These are phyloP conservation scores for Spinus olivaceus DNA, from an alignment of 2,797 vertebrate genomes.

Conservation along the genomic window DNA sequence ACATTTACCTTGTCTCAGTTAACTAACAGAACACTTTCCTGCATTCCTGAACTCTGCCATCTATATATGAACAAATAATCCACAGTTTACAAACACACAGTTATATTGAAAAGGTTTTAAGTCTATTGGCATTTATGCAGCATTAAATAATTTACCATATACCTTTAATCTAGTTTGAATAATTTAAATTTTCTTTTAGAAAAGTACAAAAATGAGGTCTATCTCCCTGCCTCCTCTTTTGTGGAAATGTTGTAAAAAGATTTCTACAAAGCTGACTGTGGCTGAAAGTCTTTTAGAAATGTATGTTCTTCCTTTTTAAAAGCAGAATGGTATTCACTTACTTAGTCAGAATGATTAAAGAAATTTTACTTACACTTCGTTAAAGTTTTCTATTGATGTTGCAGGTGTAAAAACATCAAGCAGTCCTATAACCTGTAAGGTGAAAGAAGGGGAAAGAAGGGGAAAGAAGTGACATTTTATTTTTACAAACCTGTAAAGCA, in stretches of 20 bases:
- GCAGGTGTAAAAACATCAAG: constrained; percentile 97
- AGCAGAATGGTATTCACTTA: background rate
- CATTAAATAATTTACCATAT: background rate
- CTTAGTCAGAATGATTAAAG: background rate
- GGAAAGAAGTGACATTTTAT: background rate
- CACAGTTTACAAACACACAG: background rate
- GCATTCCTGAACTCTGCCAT: background rate
- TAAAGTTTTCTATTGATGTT: constrained; percentile 88
- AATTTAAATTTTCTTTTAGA: background rate
- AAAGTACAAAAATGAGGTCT: background rate
- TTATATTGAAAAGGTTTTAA: background rate
- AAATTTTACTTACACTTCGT: constrained; percentile 87
- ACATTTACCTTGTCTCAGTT: background rate
- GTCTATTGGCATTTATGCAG: background rate
- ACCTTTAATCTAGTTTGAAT: background rate
- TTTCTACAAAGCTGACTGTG: background rate
- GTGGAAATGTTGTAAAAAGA: background rate
- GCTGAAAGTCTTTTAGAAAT: background rate
- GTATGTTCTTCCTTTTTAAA: background rate
- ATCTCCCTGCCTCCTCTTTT: background rate
- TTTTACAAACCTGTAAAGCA: background rate
- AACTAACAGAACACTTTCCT: background rate
- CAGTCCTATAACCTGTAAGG: constrained; percentile 88
- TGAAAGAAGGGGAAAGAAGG: background rate
- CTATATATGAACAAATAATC: background rate